These are phyloP conservation scores for Phrynosoma blainvillii DNA, from an alignment of 2,113 vertebrate species.

Conservation along the genomic window DNA sequence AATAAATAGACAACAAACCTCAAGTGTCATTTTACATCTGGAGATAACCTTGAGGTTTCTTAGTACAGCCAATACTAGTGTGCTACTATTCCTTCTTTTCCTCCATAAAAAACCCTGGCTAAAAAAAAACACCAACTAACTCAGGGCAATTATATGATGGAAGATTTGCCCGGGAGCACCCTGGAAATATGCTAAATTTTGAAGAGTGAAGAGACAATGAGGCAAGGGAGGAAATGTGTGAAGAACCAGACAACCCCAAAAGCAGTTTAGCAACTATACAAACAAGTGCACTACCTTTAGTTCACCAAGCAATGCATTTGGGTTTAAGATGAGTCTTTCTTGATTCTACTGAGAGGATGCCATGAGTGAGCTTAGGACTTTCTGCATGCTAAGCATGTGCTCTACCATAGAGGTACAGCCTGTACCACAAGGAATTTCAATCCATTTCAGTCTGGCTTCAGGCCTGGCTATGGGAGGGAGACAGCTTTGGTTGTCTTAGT, in stretches of 20 bases:
- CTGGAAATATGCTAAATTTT: neutral
- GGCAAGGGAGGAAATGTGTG: neutral
- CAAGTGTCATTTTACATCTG: neutral
- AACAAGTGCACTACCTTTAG: too few relatives aligned
- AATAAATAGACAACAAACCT: neutral
- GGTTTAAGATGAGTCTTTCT: neutral
- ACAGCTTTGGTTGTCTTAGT: too few relatives aligned
- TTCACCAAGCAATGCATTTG: neutral
- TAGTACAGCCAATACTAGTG: too few relatives aligned
- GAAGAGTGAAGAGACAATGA: neutral
- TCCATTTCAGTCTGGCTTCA: too few relatives aligned
- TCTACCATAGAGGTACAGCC: neutral
- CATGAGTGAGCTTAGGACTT: neutral
- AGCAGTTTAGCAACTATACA: neutral
- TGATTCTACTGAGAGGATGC: neutral
- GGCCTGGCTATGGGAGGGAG: too few relatives aligned
- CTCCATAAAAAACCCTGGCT: too few relatives aligned
- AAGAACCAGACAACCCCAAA: neutral
- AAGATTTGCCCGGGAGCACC: too few relatives aligned
- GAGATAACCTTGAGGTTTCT: too few relatives aligned
- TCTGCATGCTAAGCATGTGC: neutral
- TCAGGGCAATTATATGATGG: too few relatives aligned
- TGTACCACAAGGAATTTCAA: neutral
- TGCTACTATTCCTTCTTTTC: too few relatives aligned
- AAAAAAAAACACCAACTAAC: too few relatives aligned